phyloP scores from a whole-genome alignment of 2,113 vertebrate species.

The Pampusana beccarii region DNA sequence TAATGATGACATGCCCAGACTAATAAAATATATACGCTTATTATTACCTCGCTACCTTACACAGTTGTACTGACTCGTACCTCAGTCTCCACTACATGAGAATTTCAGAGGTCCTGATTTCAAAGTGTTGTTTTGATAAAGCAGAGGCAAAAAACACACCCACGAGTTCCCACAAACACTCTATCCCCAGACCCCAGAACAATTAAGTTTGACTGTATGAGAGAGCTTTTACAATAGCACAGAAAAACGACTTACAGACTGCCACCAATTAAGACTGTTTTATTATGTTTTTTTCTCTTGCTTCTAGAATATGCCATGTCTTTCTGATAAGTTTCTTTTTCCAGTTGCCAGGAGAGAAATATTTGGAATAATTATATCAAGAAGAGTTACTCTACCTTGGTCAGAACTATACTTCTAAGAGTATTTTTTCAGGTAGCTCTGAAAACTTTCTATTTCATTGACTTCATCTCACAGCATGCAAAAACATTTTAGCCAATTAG shows the following conservation, averaged over 20 bases:
- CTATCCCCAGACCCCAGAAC: neutral
- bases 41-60: neutral
- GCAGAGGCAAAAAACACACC: neutral
- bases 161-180: neutral
- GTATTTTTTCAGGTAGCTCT: neutral
- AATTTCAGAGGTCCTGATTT: neutral
- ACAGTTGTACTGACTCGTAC: neutral
- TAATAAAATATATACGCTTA: neutral
- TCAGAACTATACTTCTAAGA: neutral
- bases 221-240: neutral
- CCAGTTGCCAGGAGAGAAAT: neutral
- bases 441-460: neutral
- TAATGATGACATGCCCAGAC: neutral
- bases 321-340: neutral
- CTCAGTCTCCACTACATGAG: neutral
- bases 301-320: neutral
- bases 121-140: neutral
- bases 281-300: neutral
- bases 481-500: neutral
- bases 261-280: neutral
- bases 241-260: neutral
- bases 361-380: neutral
- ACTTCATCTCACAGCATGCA: neutral
- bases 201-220: neutral
- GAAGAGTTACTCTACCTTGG: neutral